These are phyloP conservation scores for Forbesichthys agassizii DNA, from an alignment of 2,113 vertebrate species.

Conservation along the genomic window DNA sequence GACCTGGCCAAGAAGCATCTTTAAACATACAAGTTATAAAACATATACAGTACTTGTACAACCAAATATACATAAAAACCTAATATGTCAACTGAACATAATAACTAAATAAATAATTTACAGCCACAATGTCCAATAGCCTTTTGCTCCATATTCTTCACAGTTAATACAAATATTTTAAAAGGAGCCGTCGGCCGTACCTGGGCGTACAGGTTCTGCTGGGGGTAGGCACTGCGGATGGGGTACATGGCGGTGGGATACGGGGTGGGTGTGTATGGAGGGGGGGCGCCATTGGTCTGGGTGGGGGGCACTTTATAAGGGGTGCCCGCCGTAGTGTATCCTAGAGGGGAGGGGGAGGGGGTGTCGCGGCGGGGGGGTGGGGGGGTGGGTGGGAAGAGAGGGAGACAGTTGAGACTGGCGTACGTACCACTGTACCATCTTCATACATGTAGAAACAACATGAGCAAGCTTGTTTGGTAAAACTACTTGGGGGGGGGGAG, in stretches of 20 bases:
- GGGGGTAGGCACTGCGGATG: conserved; percentile 99
- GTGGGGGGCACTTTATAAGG: conserved; percentile 98
- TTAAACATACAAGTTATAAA: too few relatives aligned
- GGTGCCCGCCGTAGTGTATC: conserved; percentile 93
- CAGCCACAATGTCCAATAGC: too few relatives aligned
- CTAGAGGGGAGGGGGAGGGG: conserved; percentile 59
- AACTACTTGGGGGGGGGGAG: background rate
- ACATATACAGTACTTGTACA: too few relatives aligned
- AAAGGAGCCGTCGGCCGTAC: conserved; percentile 65
- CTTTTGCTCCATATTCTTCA: too few relatives aligned
- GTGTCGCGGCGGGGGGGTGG: background rate
- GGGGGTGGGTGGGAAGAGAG: background rate
- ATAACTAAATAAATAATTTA: too few relatives aligned
- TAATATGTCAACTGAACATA: too few relatives aligned
- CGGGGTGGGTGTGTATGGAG: conserved; percentile 94
- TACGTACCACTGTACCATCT: background rate
- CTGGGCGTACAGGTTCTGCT: conserved; percentile 96
- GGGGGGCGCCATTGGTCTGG: conserved; percentile 94
- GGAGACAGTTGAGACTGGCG: background rate
- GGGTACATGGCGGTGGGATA: conserved; percentile 98
- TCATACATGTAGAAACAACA: background rate
- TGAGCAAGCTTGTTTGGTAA: background rate
- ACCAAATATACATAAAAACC: too few relatives aligned
- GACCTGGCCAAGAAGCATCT: too few relatives aligned
- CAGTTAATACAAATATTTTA: too few relatives aligned